phyloP scores from a whole-genome alignment of 2,888 invertebrate species.

The Amblyteles armatorius region DNA sequence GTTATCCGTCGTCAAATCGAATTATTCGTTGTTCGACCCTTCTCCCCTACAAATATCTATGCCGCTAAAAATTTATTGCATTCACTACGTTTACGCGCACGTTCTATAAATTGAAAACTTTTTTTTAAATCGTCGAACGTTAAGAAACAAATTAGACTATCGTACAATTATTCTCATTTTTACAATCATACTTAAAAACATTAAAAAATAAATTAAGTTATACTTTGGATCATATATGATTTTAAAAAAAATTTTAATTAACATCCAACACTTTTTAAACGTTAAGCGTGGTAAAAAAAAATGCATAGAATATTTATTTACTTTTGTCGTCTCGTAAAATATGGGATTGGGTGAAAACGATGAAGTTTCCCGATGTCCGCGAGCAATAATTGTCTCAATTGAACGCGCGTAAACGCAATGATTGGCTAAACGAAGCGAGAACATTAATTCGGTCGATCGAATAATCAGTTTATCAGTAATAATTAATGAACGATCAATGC shows the following conservation, averaged over 20 bases:
- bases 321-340: neutral
- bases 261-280: neutral
- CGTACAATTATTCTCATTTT: too few species aligned
- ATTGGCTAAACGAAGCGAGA: slow-evolving; percentile 35
- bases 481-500: slow-evolving; percentile 31
- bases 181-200: too few species aligned
- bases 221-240: neutral
- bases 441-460: slow-evolving; percentile 57
- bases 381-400: neutral
- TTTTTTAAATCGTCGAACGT: neutral
- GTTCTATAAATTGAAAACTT: neutral
- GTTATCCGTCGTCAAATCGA: slow-evolving; percentile 44
- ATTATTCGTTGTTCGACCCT: slow-evolving; percentile 64
- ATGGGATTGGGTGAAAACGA: neutral
- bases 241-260: neutral
- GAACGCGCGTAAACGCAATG: slow-evolving; percentile 42
- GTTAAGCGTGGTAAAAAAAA: neutral
- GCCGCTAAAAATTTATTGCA: slow-evolving; percentile 42
- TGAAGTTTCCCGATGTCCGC: neutral
- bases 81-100: slow-evolving; percentile 27
- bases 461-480: slow-evolving; percentile 50
- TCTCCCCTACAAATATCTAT: slow-evolving; percentile 44
- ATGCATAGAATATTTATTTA: neutral
- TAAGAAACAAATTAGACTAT: too few species aligned
- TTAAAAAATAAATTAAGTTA: neutral